These are phyloP conservation scores for Percopsis transmontana DNA, from an alignment of 2,113 vertebrate genomes.

Conservation along the genomic window DNA sequence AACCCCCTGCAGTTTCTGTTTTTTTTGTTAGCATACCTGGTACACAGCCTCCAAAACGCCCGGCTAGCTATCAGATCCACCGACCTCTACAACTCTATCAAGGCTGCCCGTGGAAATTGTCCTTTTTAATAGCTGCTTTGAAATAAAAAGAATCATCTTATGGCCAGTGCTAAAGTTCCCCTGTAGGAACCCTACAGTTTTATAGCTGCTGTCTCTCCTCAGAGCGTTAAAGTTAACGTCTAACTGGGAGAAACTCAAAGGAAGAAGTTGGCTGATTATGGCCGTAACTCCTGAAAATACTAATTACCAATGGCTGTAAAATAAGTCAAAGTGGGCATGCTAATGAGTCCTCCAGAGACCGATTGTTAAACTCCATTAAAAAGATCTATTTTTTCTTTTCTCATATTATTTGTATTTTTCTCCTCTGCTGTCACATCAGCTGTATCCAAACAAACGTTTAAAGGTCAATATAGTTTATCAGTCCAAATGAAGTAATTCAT, in stretches of 20 bases:
- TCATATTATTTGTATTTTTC: slow-evolving; percentile 68
- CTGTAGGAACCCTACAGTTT: slow-evolving; percentile 77
- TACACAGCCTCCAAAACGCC: too few species aligned
- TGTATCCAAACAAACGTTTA: slow-evolving; percentile 70
- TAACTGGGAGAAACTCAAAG: slow-evolving; percentile 55
- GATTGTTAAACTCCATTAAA: slow-evolving; percentile 80
- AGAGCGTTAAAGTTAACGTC: slow-evolving; percentile 73
- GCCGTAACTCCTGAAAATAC: slow-evolving; percentile 79
- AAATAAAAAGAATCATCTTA: slow-evolving; percentile 72
- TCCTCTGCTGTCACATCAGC: slow-evolving; percentile 55
- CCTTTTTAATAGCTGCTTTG: slow-evolving; percentile 72
- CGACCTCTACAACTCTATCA: slow-evolving; percentile 38
- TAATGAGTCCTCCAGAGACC: slow-evolving; percentile 83
- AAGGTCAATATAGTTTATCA: slow-evolving; percentile 69
- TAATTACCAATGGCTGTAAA: slow-evolving; percentile 83
- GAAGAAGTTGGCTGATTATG: slow-evolving; percentile 71
- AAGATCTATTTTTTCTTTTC: slow-evolving; percentile 72
- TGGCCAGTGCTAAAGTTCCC: slow-evolving; percentile 77
- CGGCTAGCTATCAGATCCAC: slow-evolving; percentile 6
- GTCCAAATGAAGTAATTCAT: slow-evolving; percentile 55
- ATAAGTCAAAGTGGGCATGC: slow-evolving; percentile 80
- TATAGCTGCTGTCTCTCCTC: slow-evolving; percentile 73
- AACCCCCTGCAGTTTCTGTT: background rate
- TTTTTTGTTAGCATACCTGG: background rate
- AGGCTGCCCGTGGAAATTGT: slow-evolving; percentile 35